Evolutionary conservation across 1,140 invertebrate genomes (phyloP), one percentile per base, ranked within the genome.

Genomic region (Musca vetustissima): DNA sequence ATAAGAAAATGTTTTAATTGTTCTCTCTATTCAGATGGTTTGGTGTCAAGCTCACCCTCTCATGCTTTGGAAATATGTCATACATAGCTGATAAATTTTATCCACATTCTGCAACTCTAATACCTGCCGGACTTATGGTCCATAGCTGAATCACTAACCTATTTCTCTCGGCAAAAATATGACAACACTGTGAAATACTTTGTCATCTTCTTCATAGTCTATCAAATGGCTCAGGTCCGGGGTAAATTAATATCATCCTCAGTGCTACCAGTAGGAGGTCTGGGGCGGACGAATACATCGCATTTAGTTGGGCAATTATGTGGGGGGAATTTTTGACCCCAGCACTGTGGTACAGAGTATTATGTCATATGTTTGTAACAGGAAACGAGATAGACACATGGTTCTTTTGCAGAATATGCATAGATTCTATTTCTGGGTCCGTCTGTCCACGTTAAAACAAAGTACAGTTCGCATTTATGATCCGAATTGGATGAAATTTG

Each of bases 171-270:
- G 65, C 75, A 72, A 21, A 77, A 77, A 66, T 94, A 97, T 78
- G 92, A 91, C 1, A 93, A 97, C 72, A 92, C 98, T 55, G 94
- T 96, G 14, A 84, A 94, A 75, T 98, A 98, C 86, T 99, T 98
- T 83, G 97, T 96, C 1, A 92, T 98, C 83, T 99, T 99, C 87
- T 98, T 98, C 85, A 90, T 98, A 69, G 90, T 96, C 76, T 97
- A 96, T 76, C 96, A 98, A 83, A 91, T 93, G 85, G 92, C 94
- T 0, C 93, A 95, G 81, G 92, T 96, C 22, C 93, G 93, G 92
- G 95, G 95, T 0, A 97, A 97, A 82, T 85, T 97, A 0, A 92
- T 97, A 52, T 96, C 95, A 36, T 97, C 94, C 2, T 86, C 90
- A 73, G 48, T 69, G 47, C 36, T 69, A 55, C 53, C 68, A 6